phyloP scores from a whole-genome alignment of 2,797 vertebrate genomes.

The Hafferia zeledoni region DNA sequence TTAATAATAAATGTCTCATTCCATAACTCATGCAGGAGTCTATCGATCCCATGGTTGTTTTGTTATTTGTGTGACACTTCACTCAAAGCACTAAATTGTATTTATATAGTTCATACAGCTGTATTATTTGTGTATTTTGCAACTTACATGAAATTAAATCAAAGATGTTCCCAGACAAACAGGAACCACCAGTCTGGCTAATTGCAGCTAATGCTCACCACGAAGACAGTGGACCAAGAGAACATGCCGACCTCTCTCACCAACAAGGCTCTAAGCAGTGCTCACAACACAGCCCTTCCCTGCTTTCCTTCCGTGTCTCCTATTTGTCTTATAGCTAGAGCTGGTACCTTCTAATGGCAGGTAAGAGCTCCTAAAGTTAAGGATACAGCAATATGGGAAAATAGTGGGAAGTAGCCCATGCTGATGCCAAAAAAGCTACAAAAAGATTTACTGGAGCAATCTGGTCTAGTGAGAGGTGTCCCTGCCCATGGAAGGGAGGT shows the following conservation, averaged over 20 bases:
- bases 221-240: background rate
- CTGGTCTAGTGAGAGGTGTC: background rate
- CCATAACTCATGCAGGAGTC: background rate
- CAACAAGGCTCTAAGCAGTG: background rate
- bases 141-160: background rate
- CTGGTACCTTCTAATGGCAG: background rate
- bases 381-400: background rate
- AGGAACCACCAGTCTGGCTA: background rate
- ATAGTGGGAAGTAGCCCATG: background rate
- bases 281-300: background rate
- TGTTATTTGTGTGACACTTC: background rate
- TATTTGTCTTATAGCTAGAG: fast-evolving
- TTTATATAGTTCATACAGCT: background rate
- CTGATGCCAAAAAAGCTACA: background rate
- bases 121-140: background rate
- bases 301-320: background rate
- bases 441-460: background rate
- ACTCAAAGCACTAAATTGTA: background rate
- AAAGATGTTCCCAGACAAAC: background rate
- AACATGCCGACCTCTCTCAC: background rate
- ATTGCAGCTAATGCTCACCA: background rate
- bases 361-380: background rate
- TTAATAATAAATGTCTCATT: background rate
- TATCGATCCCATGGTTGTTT: background rate
- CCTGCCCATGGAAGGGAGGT: background rate